Base-by-base conservation (phyloP, 1,140 invertebrate genomes). In the Camponotus pennsylvanicus region DNA sequence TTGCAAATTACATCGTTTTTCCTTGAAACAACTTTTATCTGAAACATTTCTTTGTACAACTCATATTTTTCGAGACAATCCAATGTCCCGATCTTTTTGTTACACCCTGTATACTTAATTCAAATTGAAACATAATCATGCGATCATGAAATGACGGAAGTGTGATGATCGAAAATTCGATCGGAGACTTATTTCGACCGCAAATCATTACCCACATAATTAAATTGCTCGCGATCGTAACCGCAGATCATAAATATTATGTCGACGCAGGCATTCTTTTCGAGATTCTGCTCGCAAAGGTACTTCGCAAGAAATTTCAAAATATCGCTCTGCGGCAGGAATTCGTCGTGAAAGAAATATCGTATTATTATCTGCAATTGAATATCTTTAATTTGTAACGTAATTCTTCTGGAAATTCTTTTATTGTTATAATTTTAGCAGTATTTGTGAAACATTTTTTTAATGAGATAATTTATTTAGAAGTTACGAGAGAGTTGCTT, bases 191-290 rank as follows among this genome's bases (percentile, higher is more conserved):
- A 59, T 13, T 59, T 75, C 3, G 3, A 77, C 42, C 13, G 40
- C 15, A 8, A 37, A 37, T 71, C 2, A 1, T n/a, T 77, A 71
- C 85, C 76, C 59, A 90, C 89, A 6, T 89, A 86, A 69, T 89
- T 49, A 34, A 88, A 88, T 32, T 89, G 67, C 9, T 67, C 34
- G 49, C 34, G 11, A 11, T 90, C 89, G 96, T 87, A 89, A 0
- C 87, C 90, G 9, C 55, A 66, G 4, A 86, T 2, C 18, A 82
- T 0, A 32, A 92, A 89, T 15, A 91, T 0, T 8, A 91, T 92
- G 89, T 97, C 97, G 70, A 96, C 95, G 90, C 97, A 98, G 67
- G 97, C 96, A 63, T 95, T 95, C 90, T 96, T 95, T 69, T 96
- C 96, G n/a, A 94, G 93, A 85, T 95, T 94, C 3, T 96, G 93